Evolutionary conservation across 2,113 vertebrate genomes (phyloP).

Genomic region (Menidia beryllina): DNA sequence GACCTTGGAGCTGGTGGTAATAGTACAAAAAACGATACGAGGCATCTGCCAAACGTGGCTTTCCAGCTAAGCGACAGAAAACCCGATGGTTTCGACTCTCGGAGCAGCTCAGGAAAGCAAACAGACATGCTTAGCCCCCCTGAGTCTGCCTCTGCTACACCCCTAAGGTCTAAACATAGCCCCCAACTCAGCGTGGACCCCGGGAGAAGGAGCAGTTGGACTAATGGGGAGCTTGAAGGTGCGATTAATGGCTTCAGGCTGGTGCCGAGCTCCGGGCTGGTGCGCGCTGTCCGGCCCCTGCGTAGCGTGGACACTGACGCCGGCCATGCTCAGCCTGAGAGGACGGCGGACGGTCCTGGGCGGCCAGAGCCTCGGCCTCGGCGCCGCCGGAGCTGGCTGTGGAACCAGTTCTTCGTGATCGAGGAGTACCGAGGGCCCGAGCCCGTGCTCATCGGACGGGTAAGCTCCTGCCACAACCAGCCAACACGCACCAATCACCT

Average conservation of each 20-base stretch:
- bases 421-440: slow-evolving; percentile 93
- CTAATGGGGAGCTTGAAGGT: slow-evolving; percentile 45
- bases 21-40: slow-evolving; percentile 8
- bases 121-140: not conserved
- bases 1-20: slow-evolving; percentile 1
- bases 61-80: slow-evolving; percentile 19
- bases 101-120: slow-evolving; percentile 7
- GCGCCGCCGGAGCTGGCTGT: slow-evolving; percentile 90
- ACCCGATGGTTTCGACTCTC: slow-evolving; percentile 26
- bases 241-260: slow-evolving; percentile 38
- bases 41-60: slow-evolving; percentile 15
- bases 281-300: slow-evolving; percentile 18
- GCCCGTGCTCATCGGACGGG: slow-evolving; percentile 92
- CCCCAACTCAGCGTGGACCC: slow-evolving; percentile 31
- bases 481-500: slow-evolving; percentile 12
- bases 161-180: slow-evolving; percentile 26
- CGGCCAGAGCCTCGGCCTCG: slow-evolving; percentile 70
- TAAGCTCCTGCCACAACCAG: slow-evolving; percentile 71
- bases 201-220: slow-evolving; percentile 32
- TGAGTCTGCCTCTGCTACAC: slow-evolving; percentile 21
- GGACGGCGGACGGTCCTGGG: no score
- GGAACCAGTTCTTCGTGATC: slow-evolving; percentile 96
- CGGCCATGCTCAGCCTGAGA: slow-evolving; percentile 17
- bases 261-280: slow-evolving; percentile 35
- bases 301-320: slow-evolving; percentile 33